These are phyloP conservation scores for Rhizoglyphus robini DNA, from an alignment of 1,140 invertebrate genomes.

Conservation along the genomic window DNA sequence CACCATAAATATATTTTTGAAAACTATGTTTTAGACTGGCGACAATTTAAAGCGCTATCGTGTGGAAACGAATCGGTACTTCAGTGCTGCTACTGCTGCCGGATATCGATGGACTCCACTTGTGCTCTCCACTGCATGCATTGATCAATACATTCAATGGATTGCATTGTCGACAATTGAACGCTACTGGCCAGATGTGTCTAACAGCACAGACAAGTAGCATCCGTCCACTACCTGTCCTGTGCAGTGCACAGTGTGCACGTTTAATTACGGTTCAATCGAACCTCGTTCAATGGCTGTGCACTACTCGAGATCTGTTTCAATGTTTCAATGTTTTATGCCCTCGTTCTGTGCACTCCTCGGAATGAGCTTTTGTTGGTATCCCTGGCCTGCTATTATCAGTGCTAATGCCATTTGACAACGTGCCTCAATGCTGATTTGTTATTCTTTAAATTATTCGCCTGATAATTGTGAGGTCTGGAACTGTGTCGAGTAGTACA, in stretches of 20 bases:
- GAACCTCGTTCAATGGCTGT: constrained; percentile 4
- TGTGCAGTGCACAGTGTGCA: no score
- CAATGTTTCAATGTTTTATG: no score
- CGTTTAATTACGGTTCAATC: neutral
- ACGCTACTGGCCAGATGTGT: neutral
- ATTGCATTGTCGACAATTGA: constrained; percentile 13
- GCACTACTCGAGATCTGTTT: neutral
- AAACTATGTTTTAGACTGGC: neutral
- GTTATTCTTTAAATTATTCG: constrained; percentile 9
- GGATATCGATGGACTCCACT: neutral
- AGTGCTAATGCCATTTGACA: no score
- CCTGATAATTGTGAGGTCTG: neutral
- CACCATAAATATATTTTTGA: neutral
- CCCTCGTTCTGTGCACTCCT: neutral
- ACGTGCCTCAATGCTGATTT: neutral
- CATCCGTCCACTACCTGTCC: neutral
- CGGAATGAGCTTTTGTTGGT: neutral
- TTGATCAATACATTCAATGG: no score
- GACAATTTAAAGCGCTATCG: constrained; percentile 7
- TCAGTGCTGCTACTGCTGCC: neutral
- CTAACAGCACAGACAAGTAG: neutral
- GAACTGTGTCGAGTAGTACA: neutral
- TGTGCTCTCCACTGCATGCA: neutral
- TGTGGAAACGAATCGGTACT: neutral
- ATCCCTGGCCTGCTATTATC: neutral